phyloP scores from a whole-genome alignment of 2,113 vertebrate genomes.

The rat (Rattus norvegicus) region DNA sequence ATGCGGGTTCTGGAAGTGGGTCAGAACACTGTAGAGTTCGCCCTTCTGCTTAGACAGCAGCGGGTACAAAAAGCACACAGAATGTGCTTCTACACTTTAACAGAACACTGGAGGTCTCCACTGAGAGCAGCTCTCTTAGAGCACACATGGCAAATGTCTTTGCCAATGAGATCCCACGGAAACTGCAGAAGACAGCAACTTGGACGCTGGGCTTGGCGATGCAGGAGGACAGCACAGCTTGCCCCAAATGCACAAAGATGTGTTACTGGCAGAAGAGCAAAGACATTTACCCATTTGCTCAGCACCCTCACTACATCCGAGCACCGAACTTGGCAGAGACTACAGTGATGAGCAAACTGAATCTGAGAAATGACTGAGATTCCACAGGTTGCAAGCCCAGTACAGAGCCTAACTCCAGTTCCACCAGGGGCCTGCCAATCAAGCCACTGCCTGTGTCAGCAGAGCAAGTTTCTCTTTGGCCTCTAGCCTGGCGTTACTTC shows the following conservation, averaged over 20 bases:
- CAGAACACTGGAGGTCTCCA: too few relatives aligned
- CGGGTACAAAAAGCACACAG: too few relatives aligned
- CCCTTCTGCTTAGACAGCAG: not conserved
- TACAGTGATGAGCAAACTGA: not conserved
- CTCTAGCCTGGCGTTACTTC: not conserved
- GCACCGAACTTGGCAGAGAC: not conserved
- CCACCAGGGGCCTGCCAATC: not conserved
- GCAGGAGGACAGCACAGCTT: not conserved
- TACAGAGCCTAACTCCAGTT: not conserved
- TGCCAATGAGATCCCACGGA: not conserved
- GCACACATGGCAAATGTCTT: not conserved
- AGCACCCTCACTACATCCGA: not conserved
- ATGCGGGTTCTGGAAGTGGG: not conserved
- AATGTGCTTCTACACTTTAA: not conserved
- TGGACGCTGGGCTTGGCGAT: rapidly evolving
- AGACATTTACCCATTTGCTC: not conserved
- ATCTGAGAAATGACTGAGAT: not conserved
- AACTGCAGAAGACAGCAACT: not conserved
- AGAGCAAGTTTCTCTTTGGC: not conserved
- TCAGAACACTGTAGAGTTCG: not conserved
- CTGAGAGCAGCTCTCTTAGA: not conserved
- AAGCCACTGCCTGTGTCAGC: not conserved
- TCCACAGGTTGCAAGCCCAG: not conserved
- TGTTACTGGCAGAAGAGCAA: not conserved
- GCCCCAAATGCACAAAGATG: not conserved